A percentile compares a stretch with the other conserved stretches of the same genome.
These are phyloP conservation scores for Drosophila fungiperda DNA, from an alignment of 2,888 invertebrate species.

Conservation along the genomic window DNA sequence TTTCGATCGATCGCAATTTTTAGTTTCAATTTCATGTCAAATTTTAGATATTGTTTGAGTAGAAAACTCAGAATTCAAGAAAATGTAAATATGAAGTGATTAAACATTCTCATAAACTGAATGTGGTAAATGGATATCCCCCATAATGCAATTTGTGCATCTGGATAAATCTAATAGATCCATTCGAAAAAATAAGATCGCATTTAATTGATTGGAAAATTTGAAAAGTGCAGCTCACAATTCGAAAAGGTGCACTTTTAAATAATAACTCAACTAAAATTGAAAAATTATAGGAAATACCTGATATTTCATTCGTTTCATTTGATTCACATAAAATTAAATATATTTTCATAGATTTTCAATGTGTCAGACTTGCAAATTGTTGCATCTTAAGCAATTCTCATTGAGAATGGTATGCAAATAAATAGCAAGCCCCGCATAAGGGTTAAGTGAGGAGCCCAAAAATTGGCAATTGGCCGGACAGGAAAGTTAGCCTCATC, in stretches of 20 bases:
- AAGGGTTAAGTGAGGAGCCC: slow-evolving; percentile 33
- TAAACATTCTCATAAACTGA: background rate
- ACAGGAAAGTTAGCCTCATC: slow-evolving; percentile 33
- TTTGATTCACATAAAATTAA: too few relatives aligned
- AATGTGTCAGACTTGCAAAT: slow-evolving; percentile 4
- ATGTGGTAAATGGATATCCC: background rate
- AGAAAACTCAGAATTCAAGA: background rate
- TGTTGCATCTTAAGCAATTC: slow-evolving; percentile 15
- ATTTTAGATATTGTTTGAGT: background rate
- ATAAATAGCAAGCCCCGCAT: slow-evolving; percentile 8
- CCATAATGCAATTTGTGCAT: background rate
- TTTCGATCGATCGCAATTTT: background rate
- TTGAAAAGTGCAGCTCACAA: background rate
- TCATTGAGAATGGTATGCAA: background rate
- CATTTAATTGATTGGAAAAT: background rate
- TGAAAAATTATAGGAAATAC: too few relatives aligned
- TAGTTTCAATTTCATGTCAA: background rate
- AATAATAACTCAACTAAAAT: too few relatives aligned
- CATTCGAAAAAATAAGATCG: background rate
- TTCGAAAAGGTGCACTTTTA: background rate
- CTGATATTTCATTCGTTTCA: too few relatives aligned
- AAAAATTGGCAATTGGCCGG: slow-evolving; percentile 24
- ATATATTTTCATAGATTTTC: too few relatives aligned
- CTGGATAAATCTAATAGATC: background rate
- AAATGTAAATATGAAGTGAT: too few relatives aligned